A percentile compares a stretch with the other conserved stretches of the same genome.
Conservation (phyloP, 2,888 invertebrate genomes). For the Eledona agricola region DNA sequence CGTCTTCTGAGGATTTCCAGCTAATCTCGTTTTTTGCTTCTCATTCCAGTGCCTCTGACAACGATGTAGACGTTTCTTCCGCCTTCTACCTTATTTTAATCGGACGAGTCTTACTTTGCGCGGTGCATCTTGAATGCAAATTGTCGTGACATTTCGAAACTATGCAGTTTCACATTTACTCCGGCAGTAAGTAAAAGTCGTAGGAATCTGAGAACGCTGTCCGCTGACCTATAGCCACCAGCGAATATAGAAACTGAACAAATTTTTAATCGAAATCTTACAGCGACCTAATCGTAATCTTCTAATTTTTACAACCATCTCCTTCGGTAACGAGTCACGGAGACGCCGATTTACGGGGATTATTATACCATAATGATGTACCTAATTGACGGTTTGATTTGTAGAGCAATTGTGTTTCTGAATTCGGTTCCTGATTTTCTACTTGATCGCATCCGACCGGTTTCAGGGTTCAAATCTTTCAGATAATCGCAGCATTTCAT, state of each 20-base stretch:
- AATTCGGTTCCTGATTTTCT: conserved; percentile 7
- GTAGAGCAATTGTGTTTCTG: conserved; percentile 3
- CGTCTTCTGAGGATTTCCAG: background rate
- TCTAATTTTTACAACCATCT: no score
- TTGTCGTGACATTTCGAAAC: conserved; percentile 19
- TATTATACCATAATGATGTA: conserved; percentile 10
- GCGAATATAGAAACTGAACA: conserved; percentile 17
- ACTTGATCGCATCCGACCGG: conserved; percentile 5
- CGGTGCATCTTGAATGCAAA: conserved; percentile 13
- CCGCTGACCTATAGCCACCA: conserved; percentile 24
- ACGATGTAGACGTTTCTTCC: no score
- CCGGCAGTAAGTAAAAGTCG: conserved; percentile 29
- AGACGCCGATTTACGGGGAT: conserved; percentile 6
- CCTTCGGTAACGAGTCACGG: conserved; percentile 12
- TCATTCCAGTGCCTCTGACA: background rate
- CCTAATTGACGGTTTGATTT: conserved; percentile 9
- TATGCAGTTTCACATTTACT: conserved; percentile 21
- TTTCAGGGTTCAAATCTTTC: conserved; percentile 13
- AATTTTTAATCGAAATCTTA: no score
- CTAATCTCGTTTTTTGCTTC: conserved; percentile 14
- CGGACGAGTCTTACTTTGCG: no score
- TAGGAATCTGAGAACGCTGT: conserved; percentile 18
- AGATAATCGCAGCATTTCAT: conserved; percentile 13
- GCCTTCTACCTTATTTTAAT: no score
- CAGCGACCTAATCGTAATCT: no score